These are phyloP conservation scores for Lampris megalopsis DNA, from an alignment of 2,113 vertebrate genomes.

Conservation along the genomic window DNA sequence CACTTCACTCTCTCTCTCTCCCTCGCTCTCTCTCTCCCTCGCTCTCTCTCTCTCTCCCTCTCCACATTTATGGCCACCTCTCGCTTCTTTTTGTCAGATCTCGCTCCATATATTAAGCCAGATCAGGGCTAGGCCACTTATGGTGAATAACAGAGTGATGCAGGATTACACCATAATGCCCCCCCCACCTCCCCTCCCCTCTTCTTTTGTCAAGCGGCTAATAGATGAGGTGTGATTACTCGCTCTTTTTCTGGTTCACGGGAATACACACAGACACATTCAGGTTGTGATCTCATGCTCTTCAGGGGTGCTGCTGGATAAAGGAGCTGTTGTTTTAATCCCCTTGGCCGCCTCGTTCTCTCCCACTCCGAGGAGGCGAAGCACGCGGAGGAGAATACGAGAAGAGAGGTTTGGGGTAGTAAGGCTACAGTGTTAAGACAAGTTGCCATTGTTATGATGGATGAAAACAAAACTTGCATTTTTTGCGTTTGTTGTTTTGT, in stretches of 20 bases:
- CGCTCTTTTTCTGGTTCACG: constrained; percentile 23
- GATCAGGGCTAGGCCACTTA: constrained; percentile 55
- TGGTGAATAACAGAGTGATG: constrained; percentile 64
- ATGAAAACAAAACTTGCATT: not conserved
- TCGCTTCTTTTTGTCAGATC: constrained; percentile 45
- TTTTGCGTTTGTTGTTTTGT: not conserved
- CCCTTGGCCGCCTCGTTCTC: constrained; percentile 48
- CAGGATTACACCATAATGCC: constrained; percentile 41
- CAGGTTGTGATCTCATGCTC: constrained; percentile 57
- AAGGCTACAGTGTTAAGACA: not conserved
- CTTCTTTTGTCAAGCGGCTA: constrained; percentile 26
- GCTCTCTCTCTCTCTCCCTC: constrained; percentile 15
- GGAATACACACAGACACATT: constrained; percentile 47
- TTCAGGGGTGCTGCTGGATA: constrained; percentile 60
- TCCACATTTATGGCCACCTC: constrained; percentile 47
- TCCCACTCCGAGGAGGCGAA: constrained; percentile 32
- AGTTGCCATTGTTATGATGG: not conserved
- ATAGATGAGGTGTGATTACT: constrained; percentile 67
- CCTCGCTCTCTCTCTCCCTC: constrained; percentile 29
- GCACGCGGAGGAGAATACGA: constrained; percentile 12
- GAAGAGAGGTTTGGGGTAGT: not conserved
- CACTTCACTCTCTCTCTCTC: constrained; percentile 1
- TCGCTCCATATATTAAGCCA: constrained; percentile 51
- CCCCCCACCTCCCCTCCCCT: constrained; percentile 28
- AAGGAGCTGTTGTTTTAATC: constrained; percentile 66